A percentile compares a stretch with the other conserved stretches of the same genome.
These are phyloP conservation scores for Vireo altiloquus DNA, from an alignment of 2,113 vertebrate genomes.

Conservation along the genomic window DNA sequence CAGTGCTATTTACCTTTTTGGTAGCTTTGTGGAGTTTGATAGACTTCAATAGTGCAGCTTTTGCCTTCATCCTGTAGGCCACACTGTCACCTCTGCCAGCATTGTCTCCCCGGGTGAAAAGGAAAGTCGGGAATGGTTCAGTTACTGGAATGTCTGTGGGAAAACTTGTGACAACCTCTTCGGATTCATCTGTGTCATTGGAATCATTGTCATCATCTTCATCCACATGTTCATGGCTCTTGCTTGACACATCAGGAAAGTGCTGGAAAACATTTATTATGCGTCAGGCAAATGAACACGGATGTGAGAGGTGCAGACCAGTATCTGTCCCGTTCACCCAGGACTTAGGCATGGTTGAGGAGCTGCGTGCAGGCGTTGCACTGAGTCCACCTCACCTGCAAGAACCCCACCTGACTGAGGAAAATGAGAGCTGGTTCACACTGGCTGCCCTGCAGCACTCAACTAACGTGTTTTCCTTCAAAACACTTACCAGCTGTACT, in stretches of 20 bases:
- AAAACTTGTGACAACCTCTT: slow-evolving; percentile 21
- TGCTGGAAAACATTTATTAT: slow-evolving; percentile 44
- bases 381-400: neutral
- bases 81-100: slow-evolving; percentile 68
- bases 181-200: slow-evolving; percentile 65
- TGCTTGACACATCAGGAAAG: slow-evolving; percentile 39
- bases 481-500: slow-evolving; percentile 47
- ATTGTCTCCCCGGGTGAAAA: slow-evolving; percentile 35
- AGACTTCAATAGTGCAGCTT: neutral
- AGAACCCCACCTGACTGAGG: neutral
- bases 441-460: neutral
- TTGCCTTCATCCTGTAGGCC: slow-evolving; percentile 40
- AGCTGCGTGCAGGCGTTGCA: fast-evolving
- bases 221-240: slow-evolving; percentile 55
- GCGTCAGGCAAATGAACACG: neutral
- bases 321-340: neutral
- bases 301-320: neutral
- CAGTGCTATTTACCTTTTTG: slow-evolving; percentile 52
- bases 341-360: neutral
- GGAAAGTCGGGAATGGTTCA: neutral
- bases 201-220: slow-evolving; percentile 48
- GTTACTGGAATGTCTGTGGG: slow-evolving; percentile 50
- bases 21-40: neutral
- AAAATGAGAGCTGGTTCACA: neutral
- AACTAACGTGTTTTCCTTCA: neutral